Evolutionary conservation across 2,113 vertebrate genomes (phyloP).

Genomic region (Cinclus cinclus): DNA sequence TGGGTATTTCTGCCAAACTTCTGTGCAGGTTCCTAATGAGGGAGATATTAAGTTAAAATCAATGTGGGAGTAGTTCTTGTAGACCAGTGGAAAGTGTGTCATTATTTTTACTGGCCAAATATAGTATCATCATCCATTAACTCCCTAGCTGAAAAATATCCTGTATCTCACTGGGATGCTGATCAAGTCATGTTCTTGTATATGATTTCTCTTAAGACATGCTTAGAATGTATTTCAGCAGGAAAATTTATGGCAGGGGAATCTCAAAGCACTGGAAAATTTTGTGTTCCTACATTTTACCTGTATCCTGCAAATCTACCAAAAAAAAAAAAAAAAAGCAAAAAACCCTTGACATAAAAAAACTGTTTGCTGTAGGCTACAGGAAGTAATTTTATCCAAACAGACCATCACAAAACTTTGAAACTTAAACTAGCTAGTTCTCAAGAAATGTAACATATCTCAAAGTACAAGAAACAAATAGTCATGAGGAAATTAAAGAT

Average conservation of each 20-base stretch:
- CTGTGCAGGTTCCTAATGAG: slow-evolving; percentile 66
- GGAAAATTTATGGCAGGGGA: not conserved
- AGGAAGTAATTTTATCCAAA: not conserved
- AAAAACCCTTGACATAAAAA: not conserved
- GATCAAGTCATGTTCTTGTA: slow-evolving; percentile 41
- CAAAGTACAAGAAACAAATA: not conserved
- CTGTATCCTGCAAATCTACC: not conserved
- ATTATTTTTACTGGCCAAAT: slow-evolving; percentile 67
- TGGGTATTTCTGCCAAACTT: slow-evolving; percentile 67
- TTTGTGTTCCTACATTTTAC: not conserved
- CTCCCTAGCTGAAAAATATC: slow-evolving; percentile 55
- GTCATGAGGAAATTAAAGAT: not conserved
- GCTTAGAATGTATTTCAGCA: not conserved
- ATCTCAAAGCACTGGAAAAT: slow-evolving; percentile 12
- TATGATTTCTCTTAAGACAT: slow-evolving; percentile 45
- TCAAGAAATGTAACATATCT: not conserved
- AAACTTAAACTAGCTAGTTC: not conserved
- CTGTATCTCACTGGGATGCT: slow-evolving; percentile 51
- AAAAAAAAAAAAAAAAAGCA: not conserved
- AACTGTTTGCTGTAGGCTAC: not conserved
- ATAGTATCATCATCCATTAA: slow-evolving; percentile 67
- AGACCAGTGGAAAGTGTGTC: slow-evolving; percentile 61
- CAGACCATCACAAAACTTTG: not conserved
- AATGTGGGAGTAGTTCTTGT: slow-evolving; percentile 68
- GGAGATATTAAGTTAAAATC: slow-evolving; percentile 71